Evolutionary conservation across 2,888 invertebrate genomes (phyloP), one percentile per base, ranked within the genome.

Genomic region (Lysandra bellargus): DNA sequence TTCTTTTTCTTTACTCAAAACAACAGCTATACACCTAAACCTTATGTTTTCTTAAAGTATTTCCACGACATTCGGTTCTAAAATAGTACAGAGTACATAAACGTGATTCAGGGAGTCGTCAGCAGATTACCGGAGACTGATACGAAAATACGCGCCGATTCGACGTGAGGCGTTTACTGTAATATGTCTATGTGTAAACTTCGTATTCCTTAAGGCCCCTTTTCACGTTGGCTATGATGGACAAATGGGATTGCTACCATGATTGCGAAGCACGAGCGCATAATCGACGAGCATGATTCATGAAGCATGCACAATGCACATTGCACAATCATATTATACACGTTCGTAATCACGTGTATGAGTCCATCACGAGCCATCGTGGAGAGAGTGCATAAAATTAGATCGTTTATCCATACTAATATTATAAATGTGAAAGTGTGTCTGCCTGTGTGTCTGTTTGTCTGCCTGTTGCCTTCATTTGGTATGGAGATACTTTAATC

Each of bases 101-200:
- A 76, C 76, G 76, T 76, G 76, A 76, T 76, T 76, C 76, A 76
- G 76, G 53, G 76, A 76, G 76, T 12, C 76, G 33, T 49, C 76
- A 14, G 76, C 14, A 76, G 76, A 76, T 76, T 76, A 76, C 57
- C 76, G 76, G 76, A 23, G 30, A 76, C 53, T 76, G 53, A 76
- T 53, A 53, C 53, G 37, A 76, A 76, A 79, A 79, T 78, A 79
- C 75, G 49, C 44, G 44, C 0, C 76, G 33, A 53, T 53, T 57
- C 57, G 33, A 53, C 76, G 57, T 76, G 33, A 53, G 76, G 4
- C 76, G 53, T 57, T 57, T 57, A 57, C 53, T 57, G 17, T 57
- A 57, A 33, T 33, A 57, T 1, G 57, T 17, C 12, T 57, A 57
- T 17, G 49, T 49, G 9, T 49, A 9, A 9, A 49, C 9, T 49